Conservation (phyloP, 2,888 invertebrate species). For the Philopedon plagiatum region DNA sequence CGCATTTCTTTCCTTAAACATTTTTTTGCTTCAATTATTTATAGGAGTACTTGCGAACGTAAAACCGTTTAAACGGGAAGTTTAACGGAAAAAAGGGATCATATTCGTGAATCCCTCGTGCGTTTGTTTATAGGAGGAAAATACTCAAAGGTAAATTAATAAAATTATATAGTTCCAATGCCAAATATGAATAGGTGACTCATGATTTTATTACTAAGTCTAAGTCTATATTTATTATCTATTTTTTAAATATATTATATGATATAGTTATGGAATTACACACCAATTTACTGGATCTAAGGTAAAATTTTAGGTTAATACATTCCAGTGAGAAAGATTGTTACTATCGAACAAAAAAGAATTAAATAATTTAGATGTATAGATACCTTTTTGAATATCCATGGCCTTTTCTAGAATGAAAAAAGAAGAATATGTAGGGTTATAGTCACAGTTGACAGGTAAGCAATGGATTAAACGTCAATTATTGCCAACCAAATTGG, state of each 20-base stretch:
- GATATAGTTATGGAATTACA: background rate
- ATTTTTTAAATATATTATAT: constrained; percentile 23
- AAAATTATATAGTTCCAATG: constrained; percentile 16
- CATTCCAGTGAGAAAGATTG: constrained; percentile 25
- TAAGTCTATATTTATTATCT: constrained; percentile 14
- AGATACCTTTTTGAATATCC: background rate
- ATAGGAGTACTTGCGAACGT: background rate
- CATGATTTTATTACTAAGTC: constrained; percentile 9
- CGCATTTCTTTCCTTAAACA: background rate
- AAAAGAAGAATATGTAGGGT: too few relatives aligned
- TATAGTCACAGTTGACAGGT: too few relatives aligned
- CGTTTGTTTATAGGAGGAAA: constrained; percentile 2
- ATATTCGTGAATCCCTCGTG: background rate
- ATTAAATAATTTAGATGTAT: background rate
- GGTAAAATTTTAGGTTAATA: constrained; percentile 51
- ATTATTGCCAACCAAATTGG: too few relatives aligned
- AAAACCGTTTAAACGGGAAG: background rate
- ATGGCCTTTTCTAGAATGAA: background rate
- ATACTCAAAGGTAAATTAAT: constrained; percentile 13
- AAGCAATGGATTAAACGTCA: too few relatives aligned
- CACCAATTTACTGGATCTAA: constrained; percentile 13
- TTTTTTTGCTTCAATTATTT: constrained; percentile 12
- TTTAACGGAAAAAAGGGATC: background rate
- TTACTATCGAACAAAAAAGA: constrained; percentile 9
- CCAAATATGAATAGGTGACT: constrained; percentile 20